These are phyloP conservation scores for Oligia latruncula DNA, from an alignment of 2,888 invertebrate genomes.

Conservation along the genomic window DNA sequence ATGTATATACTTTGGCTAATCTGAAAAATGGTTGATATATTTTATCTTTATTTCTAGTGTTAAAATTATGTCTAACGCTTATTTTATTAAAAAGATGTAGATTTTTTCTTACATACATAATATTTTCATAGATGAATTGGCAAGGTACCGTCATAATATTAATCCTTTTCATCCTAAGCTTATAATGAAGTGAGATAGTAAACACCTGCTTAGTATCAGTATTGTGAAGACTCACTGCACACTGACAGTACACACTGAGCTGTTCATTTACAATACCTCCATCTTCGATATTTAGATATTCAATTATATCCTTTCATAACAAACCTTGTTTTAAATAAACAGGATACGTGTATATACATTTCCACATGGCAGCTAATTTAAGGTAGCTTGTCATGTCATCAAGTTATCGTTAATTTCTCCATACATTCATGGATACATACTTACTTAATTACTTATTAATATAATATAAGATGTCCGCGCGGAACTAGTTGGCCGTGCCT, in stretches of 20 bases:
- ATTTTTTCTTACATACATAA: too few species aligned
- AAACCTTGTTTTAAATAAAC: slow-evolving; percentile 15
- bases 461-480: too few species aligned
- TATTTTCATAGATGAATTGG: too few species aligned
- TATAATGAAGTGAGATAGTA: slow-evolving; percentile 7
- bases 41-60: too few species aligned
- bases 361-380: slow-evolving; percentile 26
- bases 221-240: slow-evolving; percentile 7
- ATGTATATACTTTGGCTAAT: too few species aligned
- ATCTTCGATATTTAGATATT: slow-evolving; percentile 24
- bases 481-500: too few species aligned
- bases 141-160: too few species aligned
- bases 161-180: neutral
- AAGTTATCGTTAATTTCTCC: slow-evolving; percentile 24
- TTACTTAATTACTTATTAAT: too few species aligned
- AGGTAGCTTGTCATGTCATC: neutral
- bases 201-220: slow-evolving; percentile 3
- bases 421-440: too few species aligned
- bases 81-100: too few species aligned
- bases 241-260: neutral
- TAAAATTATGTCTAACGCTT: too few species aligned
- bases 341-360: slow-evolving; percentile 5
- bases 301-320: slow-evolving; percentile 27
- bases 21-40: too few species aligned
- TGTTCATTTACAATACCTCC: slow-evolving; percentile 24